Conservation (phyloP, 2,888 invertebrate genomes). For the Agrotis clavis region DNA sequence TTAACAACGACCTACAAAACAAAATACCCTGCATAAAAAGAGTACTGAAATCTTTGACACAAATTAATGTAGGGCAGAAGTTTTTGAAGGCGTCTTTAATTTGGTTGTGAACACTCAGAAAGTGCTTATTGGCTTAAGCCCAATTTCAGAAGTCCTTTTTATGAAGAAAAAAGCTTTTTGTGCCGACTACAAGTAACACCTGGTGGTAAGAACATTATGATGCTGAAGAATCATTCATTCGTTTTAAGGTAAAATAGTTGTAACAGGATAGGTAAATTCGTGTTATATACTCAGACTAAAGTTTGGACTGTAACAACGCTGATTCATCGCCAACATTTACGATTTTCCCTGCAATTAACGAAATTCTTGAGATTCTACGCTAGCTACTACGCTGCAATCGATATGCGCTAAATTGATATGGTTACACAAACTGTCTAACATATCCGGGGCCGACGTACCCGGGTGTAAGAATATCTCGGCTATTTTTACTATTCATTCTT, state of each 20-base stretch:
- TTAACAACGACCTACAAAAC: not conserved
- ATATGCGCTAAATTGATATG: not conserved
- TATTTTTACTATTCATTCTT: slow-evolving; percentile 32
- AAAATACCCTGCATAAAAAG: not conserved
- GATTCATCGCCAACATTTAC: slow-evolving; percentile 1
- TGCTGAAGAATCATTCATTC: not conserved
- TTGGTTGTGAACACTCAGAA: not conserved
- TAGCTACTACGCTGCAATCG: not conserved
- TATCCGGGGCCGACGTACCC: slow-evolving; percentile 22
- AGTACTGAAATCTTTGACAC: not conserved
- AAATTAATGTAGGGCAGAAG: not conserved
- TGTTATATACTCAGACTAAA: not conserved
- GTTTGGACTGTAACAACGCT: slow-evolving; percentile 1
- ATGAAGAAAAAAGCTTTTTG: not conserved
- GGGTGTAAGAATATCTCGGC: slow-evolving; percentile 27
- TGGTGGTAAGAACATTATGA: not conserved
- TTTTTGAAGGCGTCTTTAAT: not conserved
- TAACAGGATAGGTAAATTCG: not conserved
- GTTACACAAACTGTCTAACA: slow-evolving; percentile 16
- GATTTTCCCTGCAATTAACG: slow-evolving; percentile 1
- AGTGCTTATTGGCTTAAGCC: not conserved
- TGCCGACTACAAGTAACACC: not conserved
- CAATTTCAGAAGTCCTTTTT: not conserved
- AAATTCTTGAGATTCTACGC: not conserved
- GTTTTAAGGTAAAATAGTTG: not conserved